phyloP scores from a whole-genome alignment of 2,888 invertebrate species.

The Blastobasis lacticolella region DNA sequence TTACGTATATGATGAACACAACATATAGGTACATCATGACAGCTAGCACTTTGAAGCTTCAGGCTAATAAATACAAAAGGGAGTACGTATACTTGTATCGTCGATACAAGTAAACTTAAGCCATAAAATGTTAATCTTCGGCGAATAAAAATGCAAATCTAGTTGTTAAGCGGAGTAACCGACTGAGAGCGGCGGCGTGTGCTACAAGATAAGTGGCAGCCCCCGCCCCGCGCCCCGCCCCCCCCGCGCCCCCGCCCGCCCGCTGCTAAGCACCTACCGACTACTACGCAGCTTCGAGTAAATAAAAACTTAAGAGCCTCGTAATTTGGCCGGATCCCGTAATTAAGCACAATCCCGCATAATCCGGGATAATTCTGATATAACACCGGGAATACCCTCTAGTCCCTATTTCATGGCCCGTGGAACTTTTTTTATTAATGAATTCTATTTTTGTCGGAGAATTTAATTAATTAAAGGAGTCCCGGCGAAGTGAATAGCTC shows the following conservation, averaged over 20 bases:
- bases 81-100: too few relatives aligned
- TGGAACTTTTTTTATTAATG: conserved; percentile 42
- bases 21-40: too few relatives aligned
- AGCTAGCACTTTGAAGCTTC: too few relatives aligned
- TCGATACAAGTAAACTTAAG: too few relatives aligned
- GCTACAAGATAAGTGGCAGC: too few relatives aligned
- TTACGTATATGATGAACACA: too few relatives aligned
- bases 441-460: conserved; percentile 46
- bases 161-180: too few relatives aligned
- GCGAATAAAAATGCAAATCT: not conserved
- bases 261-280: not conserved
- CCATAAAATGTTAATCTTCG: not conserved
- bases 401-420: conserved; percentile 15
- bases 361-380: conserved; percentile 53
- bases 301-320: conserved; percentile 19
- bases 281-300: not conserved
- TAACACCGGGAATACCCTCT: conserved; percentile 35
- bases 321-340: conserved; percentile 35
- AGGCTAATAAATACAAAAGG: too few relatives aligned
- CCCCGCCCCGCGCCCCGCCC: not conserved
- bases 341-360: conserved; percentile 50
- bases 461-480: conserved; percentile 43
- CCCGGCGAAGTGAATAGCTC: conserved; percentile 6
- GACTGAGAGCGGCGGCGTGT: too few relatives aligned
- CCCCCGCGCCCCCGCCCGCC: not conserved